Percentiles rank a stretch among this genome's conserved stretches.
Conservation (phyloP, 2,113 vertebrate species). For the Marmota monax region DNA sequence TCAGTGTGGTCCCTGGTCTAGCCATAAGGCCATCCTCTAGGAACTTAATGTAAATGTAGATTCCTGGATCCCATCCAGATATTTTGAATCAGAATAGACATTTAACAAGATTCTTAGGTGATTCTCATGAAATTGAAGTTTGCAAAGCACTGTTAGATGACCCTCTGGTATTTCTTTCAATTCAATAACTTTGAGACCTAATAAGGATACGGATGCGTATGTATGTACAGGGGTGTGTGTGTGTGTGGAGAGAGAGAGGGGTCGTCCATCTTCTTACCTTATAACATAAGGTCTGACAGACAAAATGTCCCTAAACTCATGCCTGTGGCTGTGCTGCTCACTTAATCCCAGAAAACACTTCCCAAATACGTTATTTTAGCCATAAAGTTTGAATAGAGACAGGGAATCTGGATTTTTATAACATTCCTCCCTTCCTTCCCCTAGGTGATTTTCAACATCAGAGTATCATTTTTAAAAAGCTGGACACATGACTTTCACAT, state of each 20-base stretch:
- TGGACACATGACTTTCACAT: background rate
- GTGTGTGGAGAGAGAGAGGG: background rate
- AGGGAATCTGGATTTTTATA: background rate
- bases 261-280: background rate
- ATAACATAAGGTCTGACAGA: background rate
- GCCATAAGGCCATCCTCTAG: background rate
- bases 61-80: background rate
- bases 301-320: background rate
- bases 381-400: background rate
- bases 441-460: background rate
- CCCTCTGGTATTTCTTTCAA: background rate
- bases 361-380: background rate
- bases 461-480: background rate
- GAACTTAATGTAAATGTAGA: background rate
- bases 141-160: background rate
- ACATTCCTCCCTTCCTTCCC: background rate
- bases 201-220: background rate
- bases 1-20: background rate
- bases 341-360: background rate
- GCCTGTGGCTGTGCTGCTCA: background rate
- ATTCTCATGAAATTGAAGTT: background rate
- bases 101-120: background rate
- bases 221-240: background rate
- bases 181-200: background rate
- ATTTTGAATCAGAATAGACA: background rate